Conservation (phyloP, 2,888 invertebrate genomes). For the Dascillus cervinus region DNA sequence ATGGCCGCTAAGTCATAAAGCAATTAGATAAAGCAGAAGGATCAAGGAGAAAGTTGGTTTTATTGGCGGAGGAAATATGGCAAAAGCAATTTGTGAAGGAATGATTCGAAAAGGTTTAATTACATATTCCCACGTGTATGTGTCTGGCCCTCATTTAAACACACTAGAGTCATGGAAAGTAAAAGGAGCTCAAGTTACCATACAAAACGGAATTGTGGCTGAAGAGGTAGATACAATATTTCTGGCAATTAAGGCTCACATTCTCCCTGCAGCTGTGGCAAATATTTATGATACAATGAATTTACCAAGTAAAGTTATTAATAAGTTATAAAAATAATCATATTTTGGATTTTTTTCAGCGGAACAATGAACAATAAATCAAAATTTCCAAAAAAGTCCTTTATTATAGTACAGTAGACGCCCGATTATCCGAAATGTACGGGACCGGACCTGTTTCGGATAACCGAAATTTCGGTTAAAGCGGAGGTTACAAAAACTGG, state of each 20-base stretch:
- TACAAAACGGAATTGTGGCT: slow-evolving; percentile 59
- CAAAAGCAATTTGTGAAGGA: slow-evolving; percentile 72
- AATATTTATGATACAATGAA: slow-evolving; percentile 37
- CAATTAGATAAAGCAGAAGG: no score
- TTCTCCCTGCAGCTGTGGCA: slow-evolving; percentile 52
- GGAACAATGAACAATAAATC: no score
- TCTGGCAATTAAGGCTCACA: slow-evolving; percentile 81
- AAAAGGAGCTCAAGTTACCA: slow-evolving; percentile 52
- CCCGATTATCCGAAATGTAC: no score
- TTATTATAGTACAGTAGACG: no score
- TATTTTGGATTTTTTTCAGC: no score
- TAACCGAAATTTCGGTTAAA: no score
- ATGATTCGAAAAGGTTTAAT: slow-evolving; percentile 62
- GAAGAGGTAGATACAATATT: slow-evolving; percentile 68
- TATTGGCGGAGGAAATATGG: slow-evolving; percentile 90
- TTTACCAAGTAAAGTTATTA: slow-evolving; percentile 26
- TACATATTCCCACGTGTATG: slow-evolving; percentile 56
- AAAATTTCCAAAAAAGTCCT: no score
- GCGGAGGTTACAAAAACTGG: no score
- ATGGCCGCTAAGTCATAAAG: no score
- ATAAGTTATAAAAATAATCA: no score
- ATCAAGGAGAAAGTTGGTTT: slow-evolving; percentile 59
- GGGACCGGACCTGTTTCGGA: no score
- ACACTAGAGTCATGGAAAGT: slow-evolving; percentile 59
- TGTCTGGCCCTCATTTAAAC: slow-evolving; percentile 62